Evolutionary conservation across 2,888 invertebrate species (phyloP), one percentile per base, ranked within the genome.

Genomic region (Ornithoptera priamus): DNA sequence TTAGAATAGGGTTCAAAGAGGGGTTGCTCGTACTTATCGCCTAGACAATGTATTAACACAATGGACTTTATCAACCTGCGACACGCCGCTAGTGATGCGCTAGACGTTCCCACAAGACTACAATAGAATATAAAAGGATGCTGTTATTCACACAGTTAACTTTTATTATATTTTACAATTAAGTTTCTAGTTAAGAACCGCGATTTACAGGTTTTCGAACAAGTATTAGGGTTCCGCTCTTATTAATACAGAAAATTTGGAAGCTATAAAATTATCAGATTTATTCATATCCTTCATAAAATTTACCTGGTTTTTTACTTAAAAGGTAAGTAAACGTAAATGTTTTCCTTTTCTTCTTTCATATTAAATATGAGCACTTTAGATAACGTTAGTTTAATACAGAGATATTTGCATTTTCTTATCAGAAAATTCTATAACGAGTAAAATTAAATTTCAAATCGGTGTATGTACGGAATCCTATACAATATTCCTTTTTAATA

Each of bases 131-230:
- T 87, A 92, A 92, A 90, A 85, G 90, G 92, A 92, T 91, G 91
- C 90, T 91, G 90, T 92, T 92, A 89, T 90, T 92, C 92, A 92
- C 92, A 91, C 90, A 90, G 90, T 92, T 92, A 89, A 88, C 85
- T 89, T 84, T 85, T 81, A 53, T 53, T 53, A 53, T 53, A 53
- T 53, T 53, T 53, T 53, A 53, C n/a, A 6, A 53, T 53, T 53
- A 53, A 53, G 7, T 53, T 53, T 0, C 15, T 2, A n/a, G 5
- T 53, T 53, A 53, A 53, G n/a, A 53, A n/a, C 18, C 53, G 53
- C 53, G 53, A n/a, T 53, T 53, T n/a, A 53, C 53, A 53, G n/a
- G 53, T 53, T 53, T 53, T 53, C n/a, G 5, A 6, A 53, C n/a
- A 5, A n/a, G 18, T n/a, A 7, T n/a, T 53, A 53, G 53, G n/a